Percentiles rank a stretch among this genome's conserved stretches.
Conservation (phyloP, 1,140 invertebrate genomes). For the Pissodes strobi region DNA sequence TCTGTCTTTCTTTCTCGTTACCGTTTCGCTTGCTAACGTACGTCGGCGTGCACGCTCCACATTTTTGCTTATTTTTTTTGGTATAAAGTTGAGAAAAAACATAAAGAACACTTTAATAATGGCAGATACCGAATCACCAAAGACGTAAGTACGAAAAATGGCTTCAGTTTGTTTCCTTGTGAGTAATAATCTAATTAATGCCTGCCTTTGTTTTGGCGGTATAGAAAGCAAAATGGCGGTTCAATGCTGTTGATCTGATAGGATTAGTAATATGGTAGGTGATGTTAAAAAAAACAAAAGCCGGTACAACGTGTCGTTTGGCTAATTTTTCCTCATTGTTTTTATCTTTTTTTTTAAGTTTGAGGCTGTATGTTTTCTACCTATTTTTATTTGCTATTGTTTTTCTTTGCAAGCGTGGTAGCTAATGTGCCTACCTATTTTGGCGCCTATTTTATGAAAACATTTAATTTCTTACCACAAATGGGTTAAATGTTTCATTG, state of each 20-base stretch:
- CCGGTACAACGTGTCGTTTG: no score
- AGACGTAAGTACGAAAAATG: slow-evolving; percentile 45
- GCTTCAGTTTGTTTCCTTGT: slow-evolving; percentile 4
- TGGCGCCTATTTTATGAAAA: no score
- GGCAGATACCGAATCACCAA: slow-evolving; percentile 47
- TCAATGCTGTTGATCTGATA: slow-evolving; percentile 14
- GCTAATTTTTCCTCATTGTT: no score
- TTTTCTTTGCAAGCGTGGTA: no score
- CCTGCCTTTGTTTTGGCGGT: slow-evolving; percentile 49
- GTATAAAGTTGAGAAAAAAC: slow-evolving; percentile 35
- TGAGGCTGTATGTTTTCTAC: no score
- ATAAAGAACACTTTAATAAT: slow-evolving; percentile 39
- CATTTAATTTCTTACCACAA: no score
- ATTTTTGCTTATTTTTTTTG: slow-evolving; percentile 42
- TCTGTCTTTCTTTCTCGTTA: slow-evolving; percentile 41
- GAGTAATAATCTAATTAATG: neutral
- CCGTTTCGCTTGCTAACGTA: slow-evolving; percentile 44
- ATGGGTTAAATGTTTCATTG: no score
- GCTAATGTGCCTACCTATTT: no score
- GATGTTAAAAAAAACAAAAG: no score
- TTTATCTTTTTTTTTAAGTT: no score
- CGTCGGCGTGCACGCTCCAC: slow-evolving; percentile 41
- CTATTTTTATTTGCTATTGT: no score
- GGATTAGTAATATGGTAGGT: no score
- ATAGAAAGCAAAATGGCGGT: slow-evolving; percentile 44